Evolutionary conservation across 1,140 invertebrate species (phyloP), one percentile per base, ranked within the genome.

Genomic region (Idris sp.): DNA sequence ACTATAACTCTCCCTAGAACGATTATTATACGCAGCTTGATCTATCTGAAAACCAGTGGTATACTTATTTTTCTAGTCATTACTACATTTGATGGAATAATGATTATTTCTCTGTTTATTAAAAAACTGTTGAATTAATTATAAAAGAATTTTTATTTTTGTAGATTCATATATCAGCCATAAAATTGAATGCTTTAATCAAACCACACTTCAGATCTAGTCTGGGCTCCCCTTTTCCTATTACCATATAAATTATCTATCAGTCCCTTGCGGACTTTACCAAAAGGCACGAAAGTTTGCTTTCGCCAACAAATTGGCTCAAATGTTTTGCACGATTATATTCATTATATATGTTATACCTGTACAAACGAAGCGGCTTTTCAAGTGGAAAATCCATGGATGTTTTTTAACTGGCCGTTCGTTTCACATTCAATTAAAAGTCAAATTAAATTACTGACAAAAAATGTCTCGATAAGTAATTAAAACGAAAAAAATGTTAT

Each of bases 361-460:
- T 4, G 51, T 44, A 31, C 38, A 11, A 69, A 59, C 22, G 65
- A 59, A 22, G 28, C 36, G 7, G 44, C 28, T 53, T 53, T 19
- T 44, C 2, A 69, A 69, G 19, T 59, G 51, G 51, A 25, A 49
- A 44, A 69, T 59, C 46, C 43, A 44, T 59, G 44, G 16, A 44
- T 59, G 11, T 36, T 48, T 44, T 30, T 69, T 69, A 69, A 44
- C 44, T 38, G 54, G 28, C 53, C n/a, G n/a, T 13, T 49, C 38
- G 44, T 69, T 69, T 38, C 46, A 59, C 38, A 43, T 69, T 51
- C 65, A 69, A 59, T 69, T 53, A 59, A 68, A 22, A 53, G 43
- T 59, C 46, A 69, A 69, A 69, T 69, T 69, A 51, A 69, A 59
- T 59, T 59, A 69, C 31, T n/a, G n/a, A n/a, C n/a, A n/a, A n/a